Evolutionary conservation across 2,888 invertebrate genomes (phyloP), one percentile per base, ranked within the genome.

Genomic region (Ophioninae sp.): DNA sequence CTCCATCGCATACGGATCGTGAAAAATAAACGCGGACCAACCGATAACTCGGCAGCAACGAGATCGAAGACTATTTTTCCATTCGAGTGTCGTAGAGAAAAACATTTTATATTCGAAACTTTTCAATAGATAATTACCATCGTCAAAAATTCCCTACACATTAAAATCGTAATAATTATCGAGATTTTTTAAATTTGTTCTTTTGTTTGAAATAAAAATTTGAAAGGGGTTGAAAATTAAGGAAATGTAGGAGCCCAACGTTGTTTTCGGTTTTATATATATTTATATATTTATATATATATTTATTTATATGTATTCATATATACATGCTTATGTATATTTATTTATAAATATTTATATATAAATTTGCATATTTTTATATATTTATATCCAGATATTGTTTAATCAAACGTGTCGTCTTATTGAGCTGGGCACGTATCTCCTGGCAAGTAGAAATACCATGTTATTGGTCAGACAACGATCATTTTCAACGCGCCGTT

Each of bases 391-490:
- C 30, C 30, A 30, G 2, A 50, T 50, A 50, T 17, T 17, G 17
- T 5, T 10, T 6, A 50, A 10, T 50, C 17, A 13, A 17, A 50
- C 17, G 6, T 13, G 50, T 13, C 13, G 50, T 17, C 13, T 50
- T 50, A 50, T 13, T 50, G 50, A 50, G 50, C 3, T 17, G 13
- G 50, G 13, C 50, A 50, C 50, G 50, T 17, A 50, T 10, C 50
- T 50, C 50, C 13, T 20, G 7, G 21, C 44, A 69, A 84, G 84
- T 81, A 67, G 75, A 79, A 72, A 73, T 8, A 44, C 56, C 78
- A 74, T 30, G 44, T 50, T 59, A 67, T 10, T 67, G 41, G 81
- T 84, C 84, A 76, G 84, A 75, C 84, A 39, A 10, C 30, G 30
- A 30, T 30, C n/a, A 56, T 56, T 57, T 56, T 30, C 7, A 30